A percentile compares a stretch with the other conserved stretches of the same genome.
Evolutionary conservation across 2,797 vertebrate genomes (phyloP).

Genomic region (Muscicapa comitata): DNA sequence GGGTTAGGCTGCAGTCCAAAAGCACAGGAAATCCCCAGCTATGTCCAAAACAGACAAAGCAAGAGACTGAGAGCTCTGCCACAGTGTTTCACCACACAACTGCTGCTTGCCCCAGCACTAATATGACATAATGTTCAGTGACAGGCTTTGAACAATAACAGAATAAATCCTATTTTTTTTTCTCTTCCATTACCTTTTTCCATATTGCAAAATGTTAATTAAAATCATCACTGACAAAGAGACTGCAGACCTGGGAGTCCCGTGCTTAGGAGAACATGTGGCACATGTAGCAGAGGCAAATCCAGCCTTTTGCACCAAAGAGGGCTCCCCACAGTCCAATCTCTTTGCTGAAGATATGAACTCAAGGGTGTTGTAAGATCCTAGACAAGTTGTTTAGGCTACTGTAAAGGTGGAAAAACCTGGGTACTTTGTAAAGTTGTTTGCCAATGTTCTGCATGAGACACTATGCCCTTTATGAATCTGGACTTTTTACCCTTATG

Average conservation of each 20-base stretch:
- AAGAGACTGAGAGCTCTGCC: background rate
- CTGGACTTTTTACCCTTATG: background rate
- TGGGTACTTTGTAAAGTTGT: background rate
- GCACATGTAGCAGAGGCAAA: background rate
- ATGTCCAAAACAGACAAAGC: constrained; percentile 32
- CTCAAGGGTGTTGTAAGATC: background rate
- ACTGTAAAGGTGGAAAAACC: background rate
- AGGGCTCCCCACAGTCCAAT: background rate
- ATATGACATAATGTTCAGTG: constrained; percentile 33
- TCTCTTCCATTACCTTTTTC: background rate
- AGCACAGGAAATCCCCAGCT: constrained; percentile 41
- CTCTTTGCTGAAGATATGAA: background rate
- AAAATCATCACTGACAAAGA: background rate
- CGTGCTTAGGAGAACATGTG: fast-evolving
- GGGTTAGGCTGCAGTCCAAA: constrained; percentile 28
- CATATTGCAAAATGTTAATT: background rate
- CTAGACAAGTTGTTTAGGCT: background rate
- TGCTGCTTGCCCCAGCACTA: constrained; percentile 21
- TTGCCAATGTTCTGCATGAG: background rate
- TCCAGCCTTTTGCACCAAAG: background rate
- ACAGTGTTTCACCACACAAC: background rate
- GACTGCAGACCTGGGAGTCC: background rate
- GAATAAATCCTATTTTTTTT: background rate
- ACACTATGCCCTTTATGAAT: background rate
- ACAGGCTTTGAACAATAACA: constrained; percentile 1